phyloP scores from a whole-genome alignment of 35 echinoderm and acorn worm genomes.

The Diadema setosum region DNA sequence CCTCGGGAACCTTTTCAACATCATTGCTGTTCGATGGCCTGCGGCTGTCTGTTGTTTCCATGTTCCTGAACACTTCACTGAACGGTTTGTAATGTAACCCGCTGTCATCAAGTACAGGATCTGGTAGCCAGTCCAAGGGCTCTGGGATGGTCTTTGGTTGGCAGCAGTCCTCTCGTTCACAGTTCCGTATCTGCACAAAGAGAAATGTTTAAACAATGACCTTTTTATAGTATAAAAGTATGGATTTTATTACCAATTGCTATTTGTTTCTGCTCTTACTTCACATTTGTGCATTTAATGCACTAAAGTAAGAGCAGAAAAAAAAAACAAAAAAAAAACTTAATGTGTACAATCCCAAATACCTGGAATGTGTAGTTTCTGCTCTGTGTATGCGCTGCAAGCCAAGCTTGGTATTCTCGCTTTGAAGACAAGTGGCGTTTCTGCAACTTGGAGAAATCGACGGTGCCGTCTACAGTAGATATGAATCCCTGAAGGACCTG shows the following conservation, averaged over 20 bases:
- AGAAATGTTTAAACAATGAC: neutral
- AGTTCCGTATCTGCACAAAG: conserved; percentile 15
- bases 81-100: conserved; percentile 24
- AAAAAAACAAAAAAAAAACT: no score
- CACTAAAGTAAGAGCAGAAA: neutral
- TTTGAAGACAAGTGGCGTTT: neutral
- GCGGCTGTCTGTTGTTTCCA: neutral
- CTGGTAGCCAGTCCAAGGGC: conserved; percentile 7
- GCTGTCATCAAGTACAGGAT: conserved; percentile 33
- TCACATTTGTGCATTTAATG: neutral
- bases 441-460: conserved; percentile 25
- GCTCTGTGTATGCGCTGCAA: neutral
- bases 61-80: neutral
- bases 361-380: neutral
- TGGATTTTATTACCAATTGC: neutral
- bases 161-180: neutral
- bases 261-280: neutral
- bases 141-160: neutral
- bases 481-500: neutral
- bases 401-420: neutral
- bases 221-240: neutral
- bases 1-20: neutral
- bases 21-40: neutral
- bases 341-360: neutral
- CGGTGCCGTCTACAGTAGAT: neutral